phyloP scores from a whole-genome alignment of 92 coral and sea anemone genomes.

The Palythoa heliodiscus region DNA sequence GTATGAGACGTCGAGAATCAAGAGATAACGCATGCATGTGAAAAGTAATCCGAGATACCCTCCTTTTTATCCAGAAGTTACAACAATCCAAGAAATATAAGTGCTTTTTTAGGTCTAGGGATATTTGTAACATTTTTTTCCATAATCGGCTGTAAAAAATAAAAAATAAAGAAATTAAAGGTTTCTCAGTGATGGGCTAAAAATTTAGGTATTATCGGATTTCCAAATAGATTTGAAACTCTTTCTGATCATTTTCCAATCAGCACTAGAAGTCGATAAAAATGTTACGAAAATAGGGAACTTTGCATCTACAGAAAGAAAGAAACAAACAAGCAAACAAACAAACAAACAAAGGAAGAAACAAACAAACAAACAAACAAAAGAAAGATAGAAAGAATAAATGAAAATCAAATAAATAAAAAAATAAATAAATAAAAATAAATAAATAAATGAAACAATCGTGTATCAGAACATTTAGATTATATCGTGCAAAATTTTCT shows the following conservation, averaged over 20 bases:
- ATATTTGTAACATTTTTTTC: background rate
- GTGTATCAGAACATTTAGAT: no score
- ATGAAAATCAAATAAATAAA: no score
- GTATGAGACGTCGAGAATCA: background rate
- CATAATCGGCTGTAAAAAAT: background rate
- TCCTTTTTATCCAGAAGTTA: slow-evolving; percentile 22
- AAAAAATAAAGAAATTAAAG: background rate
- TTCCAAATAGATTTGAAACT: slow-evolving; percentile 8
- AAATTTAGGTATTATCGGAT: slow-evolving; percentile 1
- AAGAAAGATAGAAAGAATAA: no score
- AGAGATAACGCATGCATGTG: slow-evolving; percentile 15
- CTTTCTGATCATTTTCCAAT: slow-evolving; percentile 8
- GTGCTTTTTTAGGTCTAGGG: slow-evolving; percentile 25
- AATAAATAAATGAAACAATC: no score
- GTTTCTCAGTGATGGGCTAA: background rate
- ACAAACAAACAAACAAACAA: no score
- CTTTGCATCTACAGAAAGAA: no score
- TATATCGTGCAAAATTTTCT: no score
- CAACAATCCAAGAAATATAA: slow-evolving; percentile 12
- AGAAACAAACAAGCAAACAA: no score
- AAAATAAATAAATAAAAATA: no score
- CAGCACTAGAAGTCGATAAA: slow-evolving; percentile 8
- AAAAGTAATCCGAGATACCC: slow-evolving; percentile 21
- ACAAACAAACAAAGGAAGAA: no score
- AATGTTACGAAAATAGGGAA: no score